Evolutionary conservation across 2,888 invertebrate species (phyloP).

Genomic region (Apotomis betuletana): DNA sequence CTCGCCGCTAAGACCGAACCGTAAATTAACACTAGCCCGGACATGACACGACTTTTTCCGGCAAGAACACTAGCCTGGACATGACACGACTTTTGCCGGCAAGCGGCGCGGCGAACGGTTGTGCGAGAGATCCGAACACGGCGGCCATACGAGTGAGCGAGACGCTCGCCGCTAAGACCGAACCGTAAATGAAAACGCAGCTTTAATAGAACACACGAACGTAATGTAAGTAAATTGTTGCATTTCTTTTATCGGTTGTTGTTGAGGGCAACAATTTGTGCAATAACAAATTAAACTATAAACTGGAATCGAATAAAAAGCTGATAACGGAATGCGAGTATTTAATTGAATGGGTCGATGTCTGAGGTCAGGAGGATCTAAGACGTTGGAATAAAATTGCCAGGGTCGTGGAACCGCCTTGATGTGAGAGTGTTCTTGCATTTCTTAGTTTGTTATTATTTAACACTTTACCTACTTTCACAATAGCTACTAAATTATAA

Average conservation of each 20-base stretch:
- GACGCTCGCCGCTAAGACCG: background rate
- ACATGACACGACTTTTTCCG: too few relatives aligned
- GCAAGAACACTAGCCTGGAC: too few relatives aligned
- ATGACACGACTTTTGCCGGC: too few relatives aligned
- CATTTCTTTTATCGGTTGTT: background rate
- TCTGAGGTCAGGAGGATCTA: background rate
- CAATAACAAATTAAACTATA: slow-evolving; percentile 12
- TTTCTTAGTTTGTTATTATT: background rate
- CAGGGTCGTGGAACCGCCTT: background rate
- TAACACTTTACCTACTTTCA: background rate
- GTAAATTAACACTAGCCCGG: too few relatives aligned
- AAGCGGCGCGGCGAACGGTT: too few relatives aligned
- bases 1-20: background rate
- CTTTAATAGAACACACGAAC: background rate
- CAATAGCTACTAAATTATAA: too few relatives aligned
- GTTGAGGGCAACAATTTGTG: background rate
- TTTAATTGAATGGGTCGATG: background rate
- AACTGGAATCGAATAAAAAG: slow-evolving; percentile 7
- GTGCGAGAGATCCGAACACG: too few relatives aligned
- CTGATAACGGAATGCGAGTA: slow-evolving; percentile 8
- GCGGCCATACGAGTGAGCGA: too few relatives aligned
- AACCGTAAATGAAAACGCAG: background rate
- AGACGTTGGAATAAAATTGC: background rate
- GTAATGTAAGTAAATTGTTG: background rate
- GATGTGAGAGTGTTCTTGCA: background rate